These are phyloP conservation scores for Etia nguti DNA, from an alignment of 2,113 vertebrate genomes.

Conservation along the genomic window DNA sequence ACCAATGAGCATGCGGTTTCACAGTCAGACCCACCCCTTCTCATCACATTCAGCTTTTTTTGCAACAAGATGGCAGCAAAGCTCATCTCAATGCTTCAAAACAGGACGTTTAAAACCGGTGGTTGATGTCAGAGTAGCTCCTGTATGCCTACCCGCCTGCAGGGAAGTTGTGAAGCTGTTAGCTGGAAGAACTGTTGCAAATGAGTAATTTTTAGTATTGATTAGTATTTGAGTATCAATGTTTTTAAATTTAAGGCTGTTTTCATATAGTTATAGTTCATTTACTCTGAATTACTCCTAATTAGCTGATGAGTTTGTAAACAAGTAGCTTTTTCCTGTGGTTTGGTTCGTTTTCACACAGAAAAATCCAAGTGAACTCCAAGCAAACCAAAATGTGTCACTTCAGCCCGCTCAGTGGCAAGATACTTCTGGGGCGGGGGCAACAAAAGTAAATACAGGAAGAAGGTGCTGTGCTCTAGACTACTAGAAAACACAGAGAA, in stretches of 20 bases:
- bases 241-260: neutral
- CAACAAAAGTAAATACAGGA: neutral
- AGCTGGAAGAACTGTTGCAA: neutral
- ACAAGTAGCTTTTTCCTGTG: neutral
- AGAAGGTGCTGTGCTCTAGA: neutral
- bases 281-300: neutral
- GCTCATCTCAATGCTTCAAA: neutral
- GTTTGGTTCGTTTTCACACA: neutral
- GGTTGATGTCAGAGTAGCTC: neutral
- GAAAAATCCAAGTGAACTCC: neutral
- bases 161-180: neutral
- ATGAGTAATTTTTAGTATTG: neutral
- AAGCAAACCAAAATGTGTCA: neutral
- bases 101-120: neutral
- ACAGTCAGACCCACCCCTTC: neutral
- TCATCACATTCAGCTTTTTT: neutral
- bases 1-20: neutral
- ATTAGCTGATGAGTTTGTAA: neutral
- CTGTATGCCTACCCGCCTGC: neutral
- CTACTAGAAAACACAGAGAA: neutral
- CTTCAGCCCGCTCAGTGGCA: neutral
- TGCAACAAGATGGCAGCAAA: neutral
- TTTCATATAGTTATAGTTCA: neutral
- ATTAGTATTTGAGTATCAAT: neutral
- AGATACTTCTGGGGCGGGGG: neutral